These are phyloP conservation scores for Synanthedon myopaeformis DNA, from an alignment of 2,888 invertebrate species.

Conservation along the genomic window DNA sequence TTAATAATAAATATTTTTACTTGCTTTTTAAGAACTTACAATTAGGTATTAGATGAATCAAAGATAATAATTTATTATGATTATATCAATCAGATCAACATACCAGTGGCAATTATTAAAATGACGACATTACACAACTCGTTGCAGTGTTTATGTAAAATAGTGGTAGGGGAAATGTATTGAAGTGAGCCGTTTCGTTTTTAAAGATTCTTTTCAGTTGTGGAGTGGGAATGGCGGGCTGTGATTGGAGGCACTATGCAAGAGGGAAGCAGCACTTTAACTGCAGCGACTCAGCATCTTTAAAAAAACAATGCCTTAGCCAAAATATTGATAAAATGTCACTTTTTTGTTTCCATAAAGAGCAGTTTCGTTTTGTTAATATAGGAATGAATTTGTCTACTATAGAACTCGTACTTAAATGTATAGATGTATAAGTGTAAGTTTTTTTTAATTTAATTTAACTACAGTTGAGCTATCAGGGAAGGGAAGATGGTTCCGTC, in stretches of 20 bases:
- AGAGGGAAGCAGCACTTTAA: slow-evolving; percentile 17
- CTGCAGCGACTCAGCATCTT: not conserved
- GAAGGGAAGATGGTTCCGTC: slow-evolving; percentile 38
- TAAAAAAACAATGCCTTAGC: no score
- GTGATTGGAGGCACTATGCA: slow-evolving; percentile 22
- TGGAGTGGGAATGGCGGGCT: slow-evolving; percentile 15
- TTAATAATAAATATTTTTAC: no score
- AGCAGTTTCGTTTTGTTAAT: no score
- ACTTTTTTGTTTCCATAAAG: no score
- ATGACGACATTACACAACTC: no score
- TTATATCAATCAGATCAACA: not conserved
- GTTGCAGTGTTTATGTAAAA: not conserved
- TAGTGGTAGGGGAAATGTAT: not conserved
- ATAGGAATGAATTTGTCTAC: no score
- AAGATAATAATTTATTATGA: not conserved
- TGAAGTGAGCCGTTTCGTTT: slow-evolving; percentile 16
- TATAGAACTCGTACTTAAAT: no score
- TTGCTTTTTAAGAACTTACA: no score
- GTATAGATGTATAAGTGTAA: no score
- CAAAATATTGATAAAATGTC: no score
- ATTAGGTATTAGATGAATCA: no score
- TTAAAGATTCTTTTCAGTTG: slow-evolving; percentile 22
- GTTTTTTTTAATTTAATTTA: not conserved
- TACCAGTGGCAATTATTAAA: no score
- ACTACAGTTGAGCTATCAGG: slow-evolving; percentile 4